Conservation (phyloP, 1,140 invertebrate genomes). For the Conopomorpha cramerella region DNA sequence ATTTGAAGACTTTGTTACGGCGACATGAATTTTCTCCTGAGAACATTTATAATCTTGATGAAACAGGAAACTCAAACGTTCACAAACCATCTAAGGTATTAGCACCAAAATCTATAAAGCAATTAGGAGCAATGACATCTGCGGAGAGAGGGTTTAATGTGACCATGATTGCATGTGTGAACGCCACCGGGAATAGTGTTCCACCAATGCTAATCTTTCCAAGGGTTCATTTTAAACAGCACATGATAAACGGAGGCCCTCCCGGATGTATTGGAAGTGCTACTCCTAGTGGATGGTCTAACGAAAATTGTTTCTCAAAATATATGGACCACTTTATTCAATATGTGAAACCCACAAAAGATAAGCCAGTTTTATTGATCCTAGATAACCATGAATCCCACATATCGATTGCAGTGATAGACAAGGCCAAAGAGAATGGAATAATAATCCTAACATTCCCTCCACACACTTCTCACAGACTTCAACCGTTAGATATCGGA, state of each 20-base stretch:
- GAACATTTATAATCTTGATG: conserved; percentile 39
- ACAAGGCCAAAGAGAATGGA: conserved; percentile 23
- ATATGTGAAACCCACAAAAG: conserved; percentile 6
- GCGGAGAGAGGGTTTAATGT: conserved; percentile 38
- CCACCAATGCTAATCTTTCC: conserved; percentile 18
- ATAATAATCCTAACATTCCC: conserved; percentile 30
- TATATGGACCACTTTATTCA: conserved; percentile 1
- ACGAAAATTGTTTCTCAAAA: background rate
- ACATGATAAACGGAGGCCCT: conserved; percentile 8
- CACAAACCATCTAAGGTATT: conserved; percentile 39
- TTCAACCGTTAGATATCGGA: conserved; percentile 27
- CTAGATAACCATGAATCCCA: conserved; percentile 18
- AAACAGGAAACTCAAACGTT: conserved; percentile 45
- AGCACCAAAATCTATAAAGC: conserved; percentile 22
- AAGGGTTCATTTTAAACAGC: conserved; percentile 6
- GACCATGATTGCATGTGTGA: conserved; percentile 22
- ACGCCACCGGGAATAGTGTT: conserved; percentile 27
- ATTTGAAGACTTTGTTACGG: too few relatives aligned
- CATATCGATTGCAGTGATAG: conserved; percentile 12
- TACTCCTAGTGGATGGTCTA: background rate
- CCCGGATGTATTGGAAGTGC: conserved; percentile 2
- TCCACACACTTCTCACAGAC: conserved; percentile 27
- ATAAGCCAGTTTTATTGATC: conserved; percentile 9
- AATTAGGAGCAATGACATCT: conserved; percentile 30
- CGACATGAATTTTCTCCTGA: conserved; percentile 12